Evolutionary conservation across 2,797 vertebrate species (phyloP).

Genomic region (Ctenopoma multispine): DNA sequence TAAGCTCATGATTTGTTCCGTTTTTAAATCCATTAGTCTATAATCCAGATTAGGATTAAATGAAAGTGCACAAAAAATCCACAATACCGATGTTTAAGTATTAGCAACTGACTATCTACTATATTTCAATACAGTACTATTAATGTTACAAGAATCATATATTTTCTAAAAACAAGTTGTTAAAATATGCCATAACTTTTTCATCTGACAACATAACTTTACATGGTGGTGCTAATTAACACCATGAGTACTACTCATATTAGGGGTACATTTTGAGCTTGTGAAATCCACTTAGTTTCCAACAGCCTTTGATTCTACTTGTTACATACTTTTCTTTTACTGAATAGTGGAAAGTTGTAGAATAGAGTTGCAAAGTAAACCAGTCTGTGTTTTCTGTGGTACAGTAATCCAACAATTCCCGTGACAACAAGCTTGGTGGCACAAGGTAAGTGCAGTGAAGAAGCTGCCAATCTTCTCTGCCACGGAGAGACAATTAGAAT

Average conservation of each 20-base stretch:
- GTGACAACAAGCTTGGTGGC: constrained; percentile 42
- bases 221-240: constrained; percentile 2
- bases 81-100: too few relatives aligned
- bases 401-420: constrained; percentile 38
- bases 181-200: constrained; percentile 5
- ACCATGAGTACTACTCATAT: neutral
- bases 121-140: neutral
- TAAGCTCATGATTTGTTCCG: too few relatives aligned
- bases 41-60: too few relatives aligned
- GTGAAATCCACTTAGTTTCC: neutral
- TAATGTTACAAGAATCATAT: neutral
- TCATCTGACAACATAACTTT: neutral
- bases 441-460: constrained; percentile 49
- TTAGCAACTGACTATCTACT: neutral
- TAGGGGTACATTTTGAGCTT: neutral
- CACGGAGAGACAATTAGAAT: constrained; percentile 39
- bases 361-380: constrained; percentile 31
- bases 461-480: constrained; percentile 52
- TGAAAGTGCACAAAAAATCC: too few relatives aligned
- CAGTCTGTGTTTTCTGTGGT: constrained; percentile 20
- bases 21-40: too few relatives aligned
- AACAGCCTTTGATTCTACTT: neutral
- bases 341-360: constrained; percentile 5
- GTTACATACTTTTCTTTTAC: neutral
- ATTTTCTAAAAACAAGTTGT: constrained; percentile 7